phyloP scores from a whole-genome alignment of 2,113 vertebrate species.

The Dasypus novemcinctus region DNA sequence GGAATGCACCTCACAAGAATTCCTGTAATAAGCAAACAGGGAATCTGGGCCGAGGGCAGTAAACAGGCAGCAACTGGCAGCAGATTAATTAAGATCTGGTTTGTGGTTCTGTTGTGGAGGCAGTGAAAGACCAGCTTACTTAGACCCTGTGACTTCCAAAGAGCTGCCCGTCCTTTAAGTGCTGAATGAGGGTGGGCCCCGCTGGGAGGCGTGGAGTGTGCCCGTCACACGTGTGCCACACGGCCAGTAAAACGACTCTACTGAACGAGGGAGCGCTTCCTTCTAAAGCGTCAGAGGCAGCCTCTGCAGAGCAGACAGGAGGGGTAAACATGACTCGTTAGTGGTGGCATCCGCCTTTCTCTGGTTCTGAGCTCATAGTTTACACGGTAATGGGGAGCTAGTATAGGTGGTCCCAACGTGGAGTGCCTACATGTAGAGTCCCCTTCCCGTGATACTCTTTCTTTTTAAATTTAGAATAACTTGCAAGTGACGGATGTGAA shows the following conservation, averaged over 20 bases:
- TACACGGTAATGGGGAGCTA: not conserved
- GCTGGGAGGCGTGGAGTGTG: not conserved
- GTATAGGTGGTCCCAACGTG: not conserved
- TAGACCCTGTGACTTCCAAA: not conserved
- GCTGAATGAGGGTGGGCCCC: not conserved
- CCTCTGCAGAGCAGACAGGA: not conserved
- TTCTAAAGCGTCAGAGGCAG: not conserved
- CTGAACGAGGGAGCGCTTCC: not conserved
- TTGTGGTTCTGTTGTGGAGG: not conserved
- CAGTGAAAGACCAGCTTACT: not conserved
- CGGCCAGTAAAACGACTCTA: not conserved
- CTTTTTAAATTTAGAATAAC: not conserved
- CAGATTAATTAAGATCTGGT: not conserved
- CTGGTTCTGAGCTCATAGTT: not conserved
- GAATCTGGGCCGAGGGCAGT: not conserved
- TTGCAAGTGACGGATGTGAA: not conserved
- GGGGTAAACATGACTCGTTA: not conserved
- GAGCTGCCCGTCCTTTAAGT: not conserved
- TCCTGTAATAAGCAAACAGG: not conserved
- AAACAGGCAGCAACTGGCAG: not conserved
- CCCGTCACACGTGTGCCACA: no score
- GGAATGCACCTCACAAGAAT: not conserved
- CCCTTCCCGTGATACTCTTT: not conserved
- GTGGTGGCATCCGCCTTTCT: not conserved
- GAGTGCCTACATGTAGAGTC: no score